Evolutionary conservation across 2,113 vertebrate genomes (phyloP), one percentile per base, ranked within the genome.

Genomic region (Paralichthys olivaceus): DNA sequence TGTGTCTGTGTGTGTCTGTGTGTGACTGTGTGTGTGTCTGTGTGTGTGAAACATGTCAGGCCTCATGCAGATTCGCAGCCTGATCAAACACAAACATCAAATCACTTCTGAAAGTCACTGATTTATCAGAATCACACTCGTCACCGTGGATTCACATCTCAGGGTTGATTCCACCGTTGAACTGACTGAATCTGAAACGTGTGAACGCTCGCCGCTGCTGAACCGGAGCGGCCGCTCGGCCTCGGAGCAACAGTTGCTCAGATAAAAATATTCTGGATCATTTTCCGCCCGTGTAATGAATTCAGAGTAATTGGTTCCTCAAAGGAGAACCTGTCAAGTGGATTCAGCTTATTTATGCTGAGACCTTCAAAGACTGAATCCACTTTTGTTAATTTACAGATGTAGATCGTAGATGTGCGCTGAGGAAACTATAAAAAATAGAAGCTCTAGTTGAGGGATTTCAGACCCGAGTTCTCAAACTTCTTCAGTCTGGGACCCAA

Each of bases 271-370:
- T 81, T 81, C 78, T 13, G 74, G 75, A 26, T 75, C 12, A 71
- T 81, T 67, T 75, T 74, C 56, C 7, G 54, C 26, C 63, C 62
- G 26, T 26, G 1, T 81, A 70, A 83, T 83, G 40, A 76, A 83
- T 83, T 83, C 80, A 77, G 47, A 57, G 63, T 86, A 77, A 86
- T 77, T 69, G 76, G 69, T 77, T 83, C 47, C 84, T 86, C 76
- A 17, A 45, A 75, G 80, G 76, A 61, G 19, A 69, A 77, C 59
- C 69, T 86, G 84, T 77, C 72, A 62, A 58, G 64, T 17, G 25
- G 73, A 73, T 69, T 75, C 1, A 0, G 53, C 58, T 69, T 70
- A 77, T 73, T 72, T 61, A 69, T 73, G 63, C 69, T 6, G 58
- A 76, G 62, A 76, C 75, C 63, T 79, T 76, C 72, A 76, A 79